Conservation (phyloP, 1,140 invertebrate species). For the Eriocheir sinensis region DNA sequence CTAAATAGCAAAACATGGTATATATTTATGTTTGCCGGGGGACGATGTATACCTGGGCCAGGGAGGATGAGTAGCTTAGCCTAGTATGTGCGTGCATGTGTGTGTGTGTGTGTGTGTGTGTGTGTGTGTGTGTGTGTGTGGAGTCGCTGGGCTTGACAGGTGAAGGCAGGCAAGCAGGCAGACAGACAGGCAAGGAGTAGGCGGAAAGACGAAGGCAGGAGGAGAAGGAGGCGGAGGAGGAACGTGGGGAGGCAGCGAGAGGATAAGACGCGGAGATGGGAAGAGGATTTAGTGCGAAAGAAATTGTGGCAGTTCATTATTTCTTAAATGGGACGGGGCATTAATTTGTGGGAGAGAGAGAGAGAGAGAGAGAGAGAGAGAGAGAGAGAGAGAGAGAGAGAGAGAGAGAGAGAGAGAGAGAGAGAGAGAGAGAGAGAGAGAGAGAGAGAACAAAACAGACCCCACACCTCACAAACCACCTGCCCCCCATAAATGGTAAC, state of each 20-base stretch:
- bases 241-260: not conserved
- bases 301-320: conserved; percentile 5
- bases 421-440: conserved; percentile 14
- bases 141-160: not conserved
- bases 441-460: not conserved
- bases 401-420: conserved; percentile 18
- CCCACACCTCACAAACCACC: too few relatives aligned
- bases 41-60: not conserved
- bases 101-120: not conserved
- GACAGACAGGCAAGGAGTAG: not conserved
- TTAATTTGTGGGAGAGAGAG: not conserved
- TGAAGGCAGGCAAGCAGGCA: not conserved
- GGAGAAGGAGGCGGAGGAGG: not conserved
- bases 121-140: not conserved
- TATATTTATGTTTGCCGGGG: not conserved
- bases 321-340: not conserved
- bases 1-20: too few relatives aligned
- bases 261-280: conserved; percentile 20
- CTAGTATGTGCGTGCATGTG: not conserved
- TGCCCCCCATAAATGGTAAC: too few relatives aligned
- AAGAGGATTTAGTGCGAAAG: conserved; percentile 15
- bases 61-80: not conserved
- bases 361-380: not conserved
- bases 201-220: not conserved
- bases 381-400: conserved; percentile 22